A percentile compares a stretch with the other conserved stretches of the same genome.
These are phyloP conservation scores for Euproctis similis DNA, from an alignment of 2,888 invertebrate genomes.

Conservation along the genomic window DNA sequence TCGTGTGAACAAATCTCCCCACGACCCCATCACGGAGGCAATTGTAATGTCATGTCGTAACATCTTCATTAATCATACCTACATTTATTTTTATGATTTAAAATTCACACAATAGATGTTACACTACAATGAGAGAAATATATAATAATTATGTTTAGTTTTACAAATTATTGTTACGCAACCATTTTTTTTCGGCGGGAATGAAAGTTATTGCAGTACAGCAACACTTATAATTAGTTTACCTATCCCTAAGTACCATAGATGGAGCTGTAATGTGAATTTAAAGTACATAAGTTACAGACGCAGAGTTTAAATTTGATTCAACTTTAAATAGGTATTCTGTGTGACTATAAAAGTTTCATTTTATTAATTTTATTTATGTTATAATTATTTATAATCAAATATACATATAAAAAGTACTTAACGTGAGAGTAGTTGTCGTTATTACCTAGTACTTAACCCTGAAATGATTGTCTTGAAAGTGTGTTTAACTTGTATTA, in stretches of 20 bases:
- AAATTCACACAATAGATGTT: constrained; percentile 23
- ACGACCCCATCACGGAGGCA: constrained; percentile 29
- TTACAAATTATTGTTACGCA: constrained; percentile 14
- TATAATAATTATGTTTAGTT: constrained; percentile 23
- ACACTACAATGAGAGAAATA: constrained; percentile 17
- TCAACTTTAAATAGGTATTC: too few relatives aligned
- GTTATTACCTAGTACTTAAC: too few relatives aligned
- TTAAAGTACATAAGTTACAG: too few relatives aligned
- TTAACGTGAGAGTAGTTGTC: too few relatives aligned
- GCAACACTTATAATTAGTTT: too few relatives aligned
- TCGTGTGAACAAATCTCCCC: constrained; percentile 62
- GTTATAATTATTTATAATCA: too few relatives aligned
- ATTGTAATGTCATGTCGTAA: constrained; percentile 27
- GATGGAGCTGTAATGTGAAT: too few relatives aligned
- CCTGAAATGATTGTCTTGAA: constrained; percentile 10
- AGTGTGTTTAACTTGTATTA: constrained; percentile 23
- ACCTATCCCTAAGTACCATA: too few relatives aligned
- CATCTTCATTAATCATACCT: constrained; percentile 26
- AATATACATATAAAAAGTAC: background rate
- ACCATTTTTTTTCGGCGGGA: constrained; percentile 7
- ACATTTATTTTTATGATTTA: constrained; percentile 26
- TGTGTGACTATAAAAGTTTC: too few relatives aligned
- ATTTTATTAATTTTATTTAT: too few relatives aligned
- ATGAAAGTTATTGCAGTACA: constrained; percentile 11
- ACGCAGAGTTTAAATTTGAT: too few relatives aligned